These are phyloP conservation scores for Loris lydekkerianus DNA, from an alignment of 2,797 vertebrate species.

Conservation along the genomic window DNA sequence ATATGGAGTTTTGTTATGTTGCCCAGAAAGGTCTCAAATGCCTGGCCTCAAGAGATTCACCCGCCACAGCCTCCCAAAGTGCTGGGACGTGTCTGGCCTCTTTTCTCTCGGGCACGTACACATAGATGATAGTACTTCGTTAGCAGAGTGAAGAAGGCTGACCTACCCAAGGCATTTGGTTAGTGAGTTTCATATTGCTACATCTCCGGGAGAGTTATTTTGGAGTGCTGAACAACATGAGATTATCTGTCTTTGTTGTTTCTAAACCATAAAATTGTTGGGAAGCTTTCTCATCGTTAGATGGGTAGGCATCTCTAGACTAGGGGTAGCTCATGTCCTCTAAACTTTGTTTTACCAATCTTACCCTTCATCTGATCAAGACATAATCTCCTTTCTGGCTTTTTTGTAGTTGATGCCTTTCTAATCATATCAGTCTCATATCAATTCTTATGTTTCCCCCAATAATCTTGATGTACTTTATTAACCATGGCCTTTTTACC, in stretches of 20 bases:
- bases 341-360: neutral
- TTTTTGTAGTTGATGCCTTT: neutral
- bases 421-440: neutral
- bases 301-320: neutral
- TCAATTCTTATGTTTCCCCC: neutral
- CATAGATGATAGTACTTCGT: neutral
- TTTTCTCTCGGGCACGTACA: neutral
- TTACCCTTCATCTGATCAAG: neutral
- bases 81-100: neutral
- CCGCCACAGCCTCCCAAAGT: neutral
- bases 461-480: neutral
- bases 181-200: neutral
- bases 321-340: neutral
- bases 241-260: neutral
- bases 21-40: too few relatives aligned
- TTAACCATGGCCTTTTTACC: neutral
- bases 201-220: neutral
- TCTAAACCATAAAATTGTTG: neutral
- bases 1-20: too few relatives aligned
- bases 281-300: neutral
- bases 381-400: neutral
- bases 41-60: neutral
- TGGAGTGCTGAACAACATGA: neutral
- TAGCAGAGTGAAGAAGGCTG: neutral
- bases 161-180: neutral